Evolutionary conservation across 2,888 invertebrate species (phyloP).

Genomic region (Ecdyonurus torrentis): DNA sequence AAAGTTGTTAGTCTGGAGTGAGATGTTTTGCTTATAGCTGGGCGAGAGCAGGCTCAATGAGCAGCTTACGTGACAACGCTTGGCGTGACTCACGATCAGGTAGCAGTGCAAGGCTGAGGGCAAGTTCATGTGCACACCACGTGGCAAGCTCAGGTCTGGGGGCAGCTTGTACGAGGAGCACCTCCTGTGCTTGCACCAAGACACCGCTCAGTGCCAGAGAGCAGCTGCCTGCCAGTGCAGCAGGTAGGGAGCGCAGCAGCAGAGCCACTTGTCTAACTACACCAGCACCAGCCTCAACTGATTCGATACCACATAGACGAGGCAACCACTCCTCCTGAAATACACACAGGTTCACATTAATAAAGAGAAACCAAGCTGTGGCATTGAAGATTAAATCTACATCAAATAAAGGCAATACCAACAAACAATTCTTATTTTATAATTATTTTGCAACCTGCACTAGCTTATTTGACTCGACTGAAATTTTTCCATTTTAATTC

Average conservation of each 20-base stretch:
- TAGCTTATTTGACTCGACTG: no score
- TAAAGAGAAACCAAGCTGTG: no score
- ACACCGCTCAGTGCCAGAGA: background rate
- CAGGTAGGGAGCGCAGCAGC: background rate
- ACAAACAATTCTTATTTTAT: no score
- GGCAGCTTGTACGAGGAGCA: background rate
- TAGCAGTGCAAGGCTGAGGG: constrained; percentile 1
- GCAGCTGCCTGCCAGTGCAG: background rate
- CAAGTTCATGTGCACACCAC: background rate
- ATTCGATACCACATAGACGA: background rate
- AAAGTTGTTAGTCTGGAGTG: no score
- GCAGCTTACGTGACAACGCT: background rate
- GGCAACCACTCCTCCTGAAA: background rate
- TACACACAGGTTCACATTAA: background rate
- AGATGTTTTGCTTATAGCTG: background rate
- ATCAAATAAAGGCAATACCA: no score
- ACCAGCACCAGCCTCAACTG: background rate
- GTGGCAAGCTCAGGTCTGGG: background rate
- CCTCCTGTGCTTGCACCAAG: background rate
- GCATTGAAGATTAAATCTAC: no score
- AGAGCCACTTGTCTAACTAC: constrained; percentile 1
- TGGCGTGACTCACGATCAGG: background rate
- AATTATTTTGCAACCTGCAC: no score
- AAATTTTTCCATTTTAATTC: no score
- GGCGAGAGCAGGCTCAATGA: background rate